Percentiles rank a stretch among this genome's conserved stretches.
phyloP scores from a whole-genome alignment of 2,113 vertebrate genomes.

The Cyphomyrus discorhynchus region DNA sequence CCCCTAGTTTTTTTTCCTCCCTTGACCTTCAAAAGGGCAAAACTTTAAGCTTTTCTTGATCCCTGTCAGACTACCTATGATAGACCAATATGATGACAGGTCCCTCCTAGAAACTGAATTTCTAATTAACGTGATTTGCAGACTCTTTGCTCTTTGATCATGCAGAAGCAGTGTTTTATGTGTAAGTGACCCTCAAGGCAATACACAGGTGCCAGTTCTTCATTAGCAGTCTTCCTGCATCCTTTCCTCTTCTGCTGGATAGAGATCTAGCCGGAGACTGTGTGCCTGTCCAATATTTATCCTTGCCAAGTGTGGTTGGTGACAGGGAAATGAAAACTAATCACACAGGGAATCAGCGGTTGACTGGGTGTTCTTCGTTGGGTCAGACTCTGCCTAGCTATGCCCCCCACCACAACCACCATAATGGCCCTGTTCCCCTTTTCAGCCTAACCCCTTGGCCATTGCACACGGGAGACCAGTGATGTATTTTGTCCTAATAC shows the following conservation, averaged over 20 bases:
- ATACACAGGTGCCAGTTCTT: conserved; percentile 6
- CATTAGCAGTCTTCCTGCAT: conserved; percentile 12
- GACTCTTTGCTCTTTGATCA: neutral
- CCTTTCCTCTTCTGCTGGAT: neutral
- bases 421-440: neutral
- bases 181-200: neutral
- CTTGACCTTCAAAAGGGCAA: conserved; percentile 3
- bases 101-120: neutral
- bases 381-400: neutral
- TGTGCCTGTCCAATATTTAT: conserved; percentile 3
- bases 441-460: neutral
- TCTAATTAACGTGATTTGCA: neutral
- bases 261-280: neutral
- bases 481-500: conserved; percentile 10
- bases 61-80: neutral
- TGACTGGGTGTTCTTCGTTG: neutral
- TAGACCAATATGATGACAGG: neutral
- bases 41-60: neutral
- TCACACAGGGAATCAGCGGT: neutral
- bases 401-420: neutral
- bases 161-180: neutral
- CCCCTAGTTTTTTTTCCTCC: neutral
- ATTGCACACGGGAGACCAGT: neutral
- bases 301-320: neutral
- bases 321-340: neutral